Evolutionary conservation across 1,140 invertebrate species (phyloP).

Genomic region (Leptinotarsa lineolata): DNA sequence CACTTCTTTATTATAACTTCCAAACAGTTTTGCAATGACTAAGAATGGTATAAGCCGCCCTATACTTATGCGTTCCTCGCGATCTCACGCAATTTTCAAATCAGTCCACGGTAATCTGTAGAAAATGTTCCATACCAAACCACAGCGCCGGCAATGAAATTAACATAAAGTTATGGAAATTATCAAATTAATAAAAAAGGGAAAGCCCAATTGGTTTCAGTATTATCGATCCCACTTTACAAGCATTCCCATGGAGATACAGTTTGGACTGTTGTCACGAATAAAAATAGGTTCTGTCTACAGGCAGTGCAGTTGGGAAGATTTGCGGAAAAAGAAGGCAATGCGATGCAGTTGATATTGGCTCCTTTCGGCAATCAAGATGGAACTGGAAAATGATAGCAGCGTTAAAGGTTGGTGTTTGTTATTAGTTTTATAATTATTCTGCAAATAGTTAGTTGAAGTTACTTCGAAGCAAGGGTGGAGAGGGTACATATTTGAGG

Average conservation of each 20-base stretch:
- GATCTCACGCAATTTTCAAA: no score
- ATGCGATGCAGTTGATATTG: constrained; percentile 21
- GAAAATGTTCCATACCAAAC: background rate
- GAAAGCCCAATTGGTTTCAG: constrained; percentile 16
- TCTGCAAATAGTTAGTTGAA: no score
- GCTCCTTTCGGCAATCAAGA: background rate
- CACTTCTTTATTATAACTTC: no score
- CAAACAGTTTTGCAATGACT: no score
- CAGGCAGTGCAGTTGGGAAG: background rate
- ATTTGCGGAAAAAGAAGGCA: constrained; percentile 9
- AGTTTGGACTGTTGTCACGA: constrained; percentile 11
- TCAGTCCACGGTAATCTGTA: no score
- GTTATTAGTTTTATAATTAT: background rate
- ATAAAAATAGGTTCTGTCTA: constrained; percentile 19
- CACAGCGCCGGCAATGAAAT: background rate
- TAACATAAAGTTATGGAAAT: background rate
- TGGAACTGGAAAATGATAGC: constrained; percentile 21
- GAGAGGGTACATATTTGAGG: background rate
- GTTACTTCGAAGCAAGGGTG: no score
- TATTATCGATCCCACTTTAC: constrained; percentile 17
- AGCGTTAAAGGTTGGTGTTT: background rate
- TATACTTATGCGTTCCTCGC: no score
- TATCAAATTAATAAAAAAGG: constrained; percentile 1
- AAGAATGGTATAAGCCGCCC: no score
- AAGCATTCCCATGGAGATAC: constrained; percentile 24